Conservation (phyloP, 2,888 invertebrate species). For the Standfussiana lucernea region DNA sequence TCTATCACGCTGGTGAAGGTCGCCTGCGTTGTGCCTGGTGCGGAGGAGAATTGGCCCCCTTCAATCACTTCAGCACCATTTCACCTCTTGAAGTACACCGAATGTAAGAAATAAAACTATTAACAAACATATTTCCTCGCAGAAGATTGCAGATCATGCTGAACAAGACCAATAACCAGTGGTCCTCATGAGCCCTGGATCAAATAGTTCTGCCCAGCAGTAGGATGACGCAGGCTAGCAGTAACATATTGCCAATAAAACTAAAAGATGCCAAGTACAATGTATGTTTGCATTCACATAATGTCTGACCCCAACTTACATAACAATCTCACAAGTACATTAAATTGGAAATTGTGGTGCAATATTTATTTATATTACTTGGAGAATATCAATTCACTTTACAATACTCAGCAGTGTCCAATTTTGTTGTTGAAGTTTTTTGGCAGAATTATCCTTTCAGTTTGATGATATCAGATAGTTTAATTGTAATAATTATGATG, state of each 20-base stretch:
- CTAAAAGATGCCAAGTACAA: not conserved
- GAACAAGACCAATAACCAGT: not conserved
- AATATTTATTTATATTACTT: not conserved
- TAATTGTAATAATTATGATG: not conserved
- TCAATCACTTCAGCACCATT: slow-evolving; percentile 92
- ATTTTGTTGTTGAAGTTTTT: not conserved
- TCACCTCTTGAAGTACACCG: slow-evolving; percentile 93
- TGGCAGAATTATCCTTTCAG: not conserved
- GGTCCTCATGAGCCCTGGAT: not conserved
- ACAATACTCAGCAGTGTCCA: not conserved
- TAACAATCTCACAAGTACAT: not conserved
- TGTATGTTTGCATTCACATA: slow-evolving; percentile 8
- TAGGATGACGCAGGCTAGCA: not conserved
- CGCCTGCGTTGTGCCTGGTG: slow-evolving; percentile 96
- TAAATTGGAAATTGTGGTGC: slow-evolving; percentile 5
- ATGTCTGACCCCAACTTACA: not conserved
- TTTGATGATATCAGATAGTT: not conserved
- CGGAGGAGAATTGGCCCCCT: slow-evolving; percentile 91
- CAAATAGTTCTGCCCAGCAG: not conserved
- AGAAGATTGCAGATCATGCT: not conserved
- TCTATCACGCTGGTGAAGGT: slow-evolving; percentile 94
- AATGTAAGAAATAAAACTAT: slow-evolving; percentile 76
- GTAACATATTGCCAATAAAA: not conserved
- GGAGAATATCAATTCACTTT: not conserved
- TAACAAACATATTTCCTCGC: not conserved